Base-by-base conservation (phyloP, 1,140 invertebrate genomes). In the Cydia strobilella region DNA sequence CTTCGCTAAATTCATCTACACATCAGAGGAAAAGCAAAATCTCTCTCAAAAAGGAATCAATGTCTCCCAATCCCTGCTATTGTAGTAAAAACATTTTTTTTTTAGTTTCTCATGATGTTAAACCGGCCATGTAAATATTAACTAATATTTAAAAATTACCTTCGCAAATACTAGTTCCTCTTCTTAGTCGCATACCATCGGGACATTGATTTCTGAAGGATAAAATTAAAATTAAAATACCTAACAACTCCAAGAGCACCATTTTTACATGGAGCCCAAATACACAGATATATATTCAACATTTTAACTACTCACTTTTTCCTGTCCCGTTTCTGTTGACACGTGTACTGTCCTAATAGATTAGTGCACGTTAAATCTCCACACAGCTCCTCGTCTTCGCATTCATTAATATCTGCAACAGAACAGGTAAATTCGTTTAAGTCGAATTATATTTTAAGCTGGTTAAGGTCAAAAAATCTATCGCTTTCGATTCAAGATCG, bases 381-480 rank as follows among this genome's bases (percentile, higher is more conserved):
- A 82, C 96, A 97, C 0, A 94, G 91, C 42, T 94, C 94, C 48
- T 93, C 91, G 66, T 95, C 94, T 18, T 93, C 87, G 85, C 97
- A 98, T 88, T 98, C 97, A 78, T 97, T 93, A 25, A 97, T 94
- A 93, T 98, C 97, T 95, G 79, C 18, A 88, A 89, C 45, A 51
- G 45, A 15, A 51, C n/a, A 15, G 42, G 13, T 12, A 45, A 45
- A 45, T 48, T 48, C 45, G 13, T 48, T 48, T 3, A 48, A 7
- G 15, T 48, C 45, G 0, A 15, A 10, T 39, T 9, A 39, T 39
- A 9, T 10, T 10, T 10, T 39, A 39, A 39, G 35, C 35, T 39
- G 35, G 9, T 31, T 6, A 39, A 39, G 0, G 9, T 9, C 35
- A 39, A 39, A 2, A 39, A 39, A 39, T 39, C 31, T 39, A 0